Evolutionary conservation across 2,797 vertebrate genomes (phyloP), one percentile per base, ranked within the genome.

Genomic region (Anguilla obscura): DNA sequence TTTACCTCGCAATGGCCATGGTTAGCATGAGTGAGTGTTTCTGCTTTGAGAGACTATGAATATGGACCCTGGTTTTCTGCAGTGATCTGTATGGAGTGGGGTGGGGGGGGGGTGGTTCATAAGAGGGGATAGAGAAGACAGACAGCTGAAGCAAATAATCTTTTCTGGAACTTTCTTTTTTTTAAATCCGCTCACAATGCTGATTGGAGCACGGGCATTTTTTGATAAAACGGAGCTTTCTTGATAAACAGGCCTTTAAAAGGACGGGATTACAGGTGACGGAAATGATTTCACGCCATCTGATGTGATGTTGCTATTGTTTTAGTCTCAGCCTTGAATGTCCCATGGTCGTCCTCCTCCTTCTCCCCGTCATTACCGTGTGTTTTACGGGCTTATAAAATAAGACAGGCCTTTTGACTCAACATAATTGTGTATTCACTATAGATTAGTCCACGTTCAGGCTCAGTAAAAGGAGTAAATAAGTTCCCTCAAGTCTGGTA

Each of bases 221-320:
- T 74, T 74, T 66, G 63, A n/a, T 66, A 3, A 66, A 24, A 6
- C 9, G 63, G 24, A 66, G 24, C n/a, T 27, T 40, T 40, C 36
- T 85, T 84, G 58, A 66, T 69, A 74, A 89, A 89, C 85, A 92
- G 91, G 91, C 92, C 94, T 88, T 91, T 30, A 85, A 90, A 74
- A 85, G 24, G 84, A 86, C 88, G 76, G 83, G 92, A 91, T 94
- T 89, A 89, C 91, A 95, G 94, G 93, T 95, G 93, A 93, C 87
- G 84, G 89, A 95, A 94, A 93, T 88, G 93, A 96, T 96, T 96
- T 95, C 93, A 95, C 85, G 90, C 91, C 92, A 89, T 94, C 93
- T 94, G 90, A 91, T 90, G 93, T 92, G 91, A 92, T 87, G 89
- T 89, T 93, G 93, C 88, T 90, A 93, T 93, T 94, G 90, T 93